A percentile compares a stretch with the other conserved stretches of the same genome.
phyloP scores from a whole-genome alignment of 2,797 vertebrate species.

The Lepus townsendii region DNA sequence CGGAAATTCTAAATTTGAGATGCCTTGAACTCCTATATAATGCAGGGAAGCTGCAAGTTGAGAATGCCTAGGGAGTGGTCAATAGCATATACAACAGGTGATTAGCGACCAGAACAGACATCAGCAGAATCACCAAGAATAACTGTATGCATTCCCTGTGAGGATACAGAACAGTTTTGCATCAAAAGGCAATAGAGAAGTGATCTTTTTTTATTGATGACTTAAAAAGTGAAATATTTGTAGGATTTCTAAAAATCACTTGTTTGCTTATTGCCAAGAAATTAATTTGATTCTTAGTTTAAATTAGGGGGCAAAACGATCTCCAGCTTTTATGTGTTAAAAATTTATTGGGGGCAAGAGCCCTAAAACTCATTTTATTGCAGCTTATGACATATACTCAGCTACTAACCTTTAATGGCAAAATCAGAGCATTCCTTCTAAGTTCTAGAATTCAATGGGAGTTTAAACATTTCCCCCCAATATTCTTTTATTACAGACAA shows the following conservation, averaged over 20 bases:
- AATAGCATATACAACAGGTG: background rate
- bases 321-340: conserved; percentile 72
- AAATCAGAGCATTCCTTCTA: conserved; percentile 55
- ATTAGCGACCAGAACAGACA: background rate
- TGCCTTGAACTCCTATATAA: background rate
- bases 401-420: conserved; percentile 68
- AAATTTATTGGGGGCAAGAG: conserved; percentile 68
- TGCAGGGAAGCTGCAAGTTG: background rate
- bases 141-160: conserved; percentile 14
- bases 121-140: conserved; percentile 32
- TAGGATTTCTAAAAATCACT: conserved; percentile 51
- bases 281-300: conserved; percentile 67
- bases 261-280: conserved; percentile 67
- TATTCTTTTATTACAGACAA: conserved; percentile 80
- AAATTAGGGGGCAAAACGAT: conserved; percentile 43
- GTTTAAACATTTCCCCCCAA: conserved; percentile 78
- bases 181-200: conserved; percentile 46
- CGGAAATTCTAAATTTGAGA: background rate
- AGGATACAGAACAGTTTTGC: conserved; percentile 1
- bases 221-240: conserved; percentile 67
- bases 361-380: conserved; percentile 66
- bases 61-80: background rate
- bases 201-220: conserved; percentile 46
- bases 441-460: conserved; percentile 75
- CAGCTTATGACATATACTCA: conserved; percentile 25